Evolutionary conservation across 2,797 vertebrate genomes (phyloP).

Genomic region (Phrynocephalus guinanensis): DNA sequence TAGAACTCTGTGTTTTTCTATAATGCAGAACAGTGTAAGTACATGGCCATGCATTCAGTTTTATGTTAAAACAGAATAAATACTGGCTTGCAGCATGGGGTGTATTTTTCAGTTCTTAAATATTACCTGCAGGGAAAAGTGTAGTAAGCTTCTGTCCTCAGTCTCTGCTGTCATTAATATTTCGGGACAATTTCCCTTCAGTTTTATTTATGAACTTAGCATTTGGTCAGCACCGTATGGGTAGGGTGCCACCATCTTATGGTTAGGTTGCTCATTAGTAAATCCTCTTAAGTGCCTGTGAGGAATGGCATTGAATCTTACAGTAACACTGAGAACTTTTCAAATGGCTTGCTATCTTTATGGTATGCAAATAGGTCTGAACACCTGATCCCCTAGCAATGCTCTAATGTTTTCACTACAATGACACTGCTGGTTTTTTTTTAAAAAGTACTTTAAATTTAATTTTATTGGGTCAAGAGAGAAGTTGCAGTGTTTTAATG

Average conservation of each 20-base stretch:
- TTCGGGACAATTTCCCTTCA: conserved; percentile 29
- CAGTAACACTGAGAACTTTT: conserved; percentile 28
- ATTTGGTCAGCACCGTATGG: conserved; percentile 26
- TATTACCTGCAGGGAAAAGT: conserved; percentile 52
- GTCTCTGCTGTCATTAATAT: conserved; percentile 28
- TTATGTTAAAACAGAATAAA: conserved; percentile 64
- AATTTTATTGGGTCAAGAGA: background rate
- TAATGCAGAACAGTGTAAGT: conserved; percentile 41
- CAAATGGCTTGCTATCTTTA: background rate
- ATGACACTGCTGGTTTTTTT: conserved; percentile 41
- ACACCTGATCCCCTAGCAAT: conserved; percentile 10
- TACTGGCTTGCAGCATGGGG: conserved; percentile 57
- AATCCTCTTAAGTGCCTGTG: conserved; percentile 9
- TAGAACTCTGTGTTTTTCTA: conserved; percentile 24
- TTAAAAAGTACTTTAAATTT: background rate
- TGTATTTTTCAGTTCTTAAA: conserved; percentile 52
- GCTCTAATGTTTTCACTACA: conserved; percentile 46
- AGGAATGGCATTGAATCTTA: conserved; percentile 41
- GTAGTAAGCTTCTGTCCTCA: conserved; percentile 51
- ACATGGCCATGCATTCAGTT: conserved; percentile 10
- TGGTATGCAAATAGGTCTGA: background rate
- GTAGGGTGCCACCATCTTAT: background rate
- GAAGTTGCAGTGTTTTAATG: background rate
- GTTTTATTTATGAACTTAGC: background rate
- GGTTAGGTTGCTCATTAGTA: background rate